phyloP scores from a whole-genome alignment of 1,140 invertebrate genomes.

The Sminthurinus signatus region DNA sequence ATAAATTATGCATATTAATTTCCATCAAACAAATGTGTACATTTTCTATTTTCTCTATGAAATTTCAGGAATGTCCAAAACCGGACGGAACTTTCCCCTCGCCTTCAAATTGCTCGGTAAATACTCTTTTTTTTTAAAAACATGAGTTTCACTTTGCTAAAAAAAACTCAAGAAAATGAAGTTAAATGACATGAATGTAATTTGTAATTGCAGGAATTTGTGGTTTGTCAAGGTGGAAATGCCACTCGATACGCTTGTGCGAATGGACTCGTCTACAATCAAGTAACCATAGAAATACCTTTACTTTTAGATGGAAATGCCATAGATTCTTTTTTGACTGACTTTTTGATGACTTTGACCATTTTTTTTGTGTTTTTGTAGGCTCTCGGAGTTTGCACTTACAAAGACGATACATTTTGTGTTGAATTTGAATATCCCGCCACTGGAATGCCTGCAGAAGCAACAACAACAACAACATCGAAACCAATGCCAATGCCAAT shows the following conservation, averaged over 20 bases:
- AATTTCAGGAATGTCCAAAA: background rate
- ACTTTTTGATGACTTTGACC: too few species aligned
- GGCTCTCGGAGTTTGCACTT: constrained; percentile 11
- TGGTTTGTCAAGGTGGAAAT: constrained; percentile 34
- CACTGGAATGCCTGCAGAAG: background rate
- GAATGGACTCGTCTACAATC: constrained; percentile 20
- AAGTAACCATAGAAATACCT: constrained; percentile 2
- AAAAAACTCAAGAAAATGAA: too few species aligned
- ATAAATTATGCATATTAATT: too few species aligned
- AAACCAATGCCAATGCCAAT: too few species aligned
- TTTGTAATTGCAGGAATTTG: constrained; percentile 23
- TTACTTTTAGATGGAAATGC: too few species aligned
- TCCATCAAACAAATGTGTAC: too few species aligned
- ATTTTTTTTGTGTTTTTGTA: constrained; percentile 6
- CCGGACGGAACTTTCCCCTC: background rate
- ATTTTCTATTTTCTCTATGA: too few species aligned
- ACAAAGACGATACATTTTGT: constrained; percentile 11
- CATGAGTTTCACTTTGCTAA: too few species aligned
- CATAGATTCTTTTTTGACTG: too few species aligned
- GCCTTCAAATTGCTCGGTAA: background rate
- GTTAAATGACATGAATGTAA: too few species aligned
- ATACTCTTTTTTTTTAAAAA: too few species aligned
- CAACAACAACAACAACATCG: background rate
- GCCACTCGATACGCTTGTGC: constrained; percentile 24
- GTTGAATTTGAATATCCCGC: background rate